Base-by-base conservation (phyloP, 2,797 vertebrate species). In the Anabas testudineus region DNA sequence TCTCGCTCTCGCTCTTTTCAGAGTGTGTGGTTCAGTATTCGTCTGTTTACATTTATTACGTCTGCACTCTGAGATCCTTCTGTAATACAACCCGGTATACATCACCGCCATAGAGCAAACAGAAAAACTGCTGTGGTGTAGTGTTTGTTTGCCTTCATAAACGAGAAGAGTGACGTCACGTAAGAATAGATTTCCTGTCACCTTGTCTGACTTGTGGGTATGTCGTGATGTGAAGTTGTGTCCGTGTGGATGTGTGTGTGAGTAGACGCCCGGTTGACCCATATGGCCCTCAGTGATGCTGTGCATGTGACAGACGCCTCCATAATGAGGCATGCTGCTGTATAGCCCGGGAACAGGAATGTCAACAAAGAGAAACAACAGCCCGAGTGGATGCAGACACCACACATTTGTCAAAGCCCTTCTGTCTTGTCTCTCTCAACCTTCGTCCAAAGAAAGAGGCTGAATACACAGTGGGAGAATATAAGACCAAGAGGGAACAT, bases 271-370 rank as follows among this genome's bases (percentile, higher is more conserved):
- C 55, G 55, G 28, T 2, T 64, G 78, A 78, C 61, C 75, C 56
- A 22, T 59, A 30, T 5, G 30, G 41, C 69, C 66, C 58, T 21
- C 3, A 1, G 37, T 36, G 54, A 42, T 19, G 54, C 70, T 73
- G 63, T 58, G 66, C 41, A 19, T 48, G 63, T 70, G 77, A 63
- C 83, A 78, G 70, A 55, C 6, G 0, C 76, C 77, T 68, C 57
- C 1, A 4, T 89, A 90, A 90, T 83, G 74, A 90, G 80, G 66
- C 61, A 2, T 5, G 60, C 55, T 66, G 42, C 63, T 56, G 62
- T 54, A 53, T 7, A 39, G 58, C 52, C 58, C 21, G 8, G 63
- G 9, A 62, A 61, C 14, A 37, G 47, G 46, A 75, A 71, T 73
- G 62, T 75, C 79, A 88, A 67, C 77, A 78, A 66, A 70, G 41